Evolutionary conservation across 2,888 invertebrate species (phyloP).

Genomic region (Melanotus villosus): DNA sequence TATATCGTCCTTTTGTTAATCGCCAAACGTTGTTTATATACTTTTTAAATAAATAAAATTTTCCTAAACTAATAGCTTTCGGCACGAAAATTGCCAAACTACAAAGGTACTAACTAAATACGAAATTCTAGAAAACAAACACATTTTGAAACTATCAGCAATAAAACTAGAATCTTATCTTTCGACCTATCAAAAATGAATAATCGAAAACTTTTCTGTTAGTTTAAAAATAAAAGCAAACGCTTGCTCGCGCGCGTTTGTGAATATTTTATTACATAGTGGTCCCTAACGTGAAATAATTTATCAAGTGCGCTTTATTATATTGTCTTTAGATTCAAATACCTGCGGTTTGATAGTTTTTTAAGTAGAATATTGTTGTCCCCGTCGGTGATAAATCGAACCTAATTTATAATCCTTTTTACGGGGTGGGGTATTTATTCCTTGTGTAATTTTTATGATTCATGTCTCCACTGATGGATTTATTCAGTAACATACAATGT

Average conservation of each 20-base stretch:
- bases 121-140: too few species aligned
- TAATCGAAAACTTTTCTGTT: slow-evolving; percentile 33
- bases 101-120: too few species aligned
- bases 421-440: not conserved
- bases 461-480: slow-evolving; percentile 34
- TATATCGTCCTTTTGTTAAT: too few species aligned
- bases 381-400: slow-evolving; percentile 33
- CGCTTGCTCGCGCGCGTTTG: slow-evolving; percentile 30
- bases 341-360: slow-evolving; percentile 35
- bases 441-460: slow-evolving; percentile 26
- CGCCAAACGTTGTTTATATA: too few species aligned
- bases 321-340: slow-evolving; percentile 44
- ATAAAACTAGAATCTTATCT: slow-evolving; percentile 1
- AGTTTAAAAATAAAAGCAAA: slow-evolving; percentile 34
- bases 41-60: too few species aligned
- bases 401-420: slow-evolving; percentile 39
- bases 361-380: slow-evolving; percentile 25
- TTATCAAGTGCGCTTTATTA: slow-evolving; percentile 41
- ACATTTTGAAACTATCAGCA: not conserved
- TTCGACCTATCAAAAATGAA: slow-evolving; percentile 26
- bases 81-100: too few species aligned
- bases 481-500: slow-evolving; percentile 10
- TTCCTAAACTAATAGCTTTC: too few species aligned
- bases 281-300: slow-evolving; percentile 43
- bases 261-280: slow-evolving; percentile 41